Evolutionary conservation across 2,888 invertebrate species (phyloP), one percentile per base, ranked within the genome.

Genomic region (Chloroclysta siterata): DNA sequence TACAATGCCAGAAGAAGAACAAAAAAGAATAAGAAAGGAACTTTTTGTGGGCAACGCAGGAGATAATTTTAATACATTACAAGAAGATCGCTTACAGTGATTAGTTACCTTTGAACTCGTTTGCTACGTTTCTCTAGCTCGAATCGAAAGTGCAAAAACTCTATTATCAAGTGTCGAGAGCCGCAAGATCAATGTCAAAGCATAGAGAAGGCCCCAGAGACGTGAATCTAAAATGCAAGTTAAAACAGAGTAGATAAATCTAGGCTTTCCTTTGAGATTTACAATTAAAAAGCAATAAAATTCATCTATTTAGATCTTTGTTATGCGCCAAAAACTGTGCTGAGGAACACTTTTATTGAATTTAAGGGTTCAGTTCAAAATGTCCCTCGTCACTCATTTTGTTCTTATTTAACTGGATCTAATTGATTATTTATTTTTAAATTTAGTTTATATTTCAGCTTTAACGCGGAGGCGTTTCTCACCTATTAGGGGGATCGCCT

Each of bases 401-500:
- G 1, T 63, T 36, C 44, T 65, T 67, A 68, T 81, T 84, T 78
- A 75, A 71, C 74, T 70, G 66, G 64, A 74, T 77, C 80, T 82
- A 83, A 78, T 79, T 48, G 72, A 74, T 69, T 72, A 42, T 63
- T 69, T 72, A 76, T 71, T 66, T 75, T 68, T 72, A 74, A 71
- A 70, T 70, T 71, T 79, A 72, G 70, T 76, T 73, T 69, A 70
- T 72, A 68, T 69, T 73, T 75, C 73, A 73, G 62, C 64, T 72
- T 72, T 76, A 78, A 80, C 88, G 83, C 85, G 84, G 15, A 14
- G 57, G 73, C 53, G 70, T 79, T 85, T 87, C 93, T 93, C 93
- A 98, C 99, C 99, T 97, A 99, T 98, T 92, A 99, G 96, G 90
- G 99, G 99, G 94, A 99, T 97, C 89, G 99, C 99, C 94, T 99